phyloP scores from a whole-genome alignment of 2,888 invertebrate species.

The Bimastos eiseni region DNA sequence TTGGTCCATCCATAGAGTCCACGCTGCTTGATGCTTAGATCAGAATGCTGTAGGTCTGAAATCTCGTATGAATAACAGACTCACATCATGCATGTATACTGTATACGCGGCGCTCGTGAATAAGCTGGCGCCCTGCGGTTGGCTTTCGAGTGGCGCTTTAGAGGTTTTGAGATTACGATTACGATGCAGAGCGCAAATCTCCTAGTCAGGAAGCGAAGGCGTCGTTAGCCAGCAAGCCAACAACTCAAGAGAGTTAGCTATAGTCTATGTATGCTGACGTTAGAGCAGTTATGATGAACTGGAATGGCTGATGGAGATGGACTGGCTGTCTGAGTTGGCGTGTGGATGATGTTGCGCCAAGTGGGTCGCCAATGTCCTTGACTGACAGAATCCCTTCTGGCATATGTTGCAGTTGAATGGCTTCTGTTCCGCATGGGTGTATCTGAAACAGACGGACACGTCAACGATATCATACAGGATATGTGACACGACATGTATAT shows the following conservation, averaged over 20 bases:
- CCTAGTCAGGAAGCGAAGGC: too few species aligned
- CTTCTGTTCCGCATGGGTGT: slow-evolving; percentile 36
- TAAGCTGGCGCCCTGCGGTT: background rate
- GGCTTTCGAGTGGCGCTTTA: background rate
- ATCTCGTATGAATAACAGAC: too few species aligned
- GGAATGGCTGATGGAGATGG: background rate
- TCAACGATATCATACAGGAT: too few species aligned
- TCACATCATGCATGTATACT: too few species aligned
- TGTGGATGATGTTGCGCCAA: slow-evolving; percentile 19
- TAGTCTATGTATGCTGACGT: background rate
- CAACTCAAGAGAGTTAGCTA: too few species aligned
- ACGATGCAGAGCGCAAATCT: background rate
- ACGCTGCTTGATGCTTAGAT: too few species aligned
- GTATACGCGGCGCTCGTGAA: background rate
- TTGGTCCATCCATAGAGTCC: too few species aligned
- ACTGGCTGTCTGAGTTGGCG: background rate
- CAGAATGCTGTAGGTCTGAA: too few species aligned
- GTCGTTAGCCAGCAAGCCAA: too few species aligned
- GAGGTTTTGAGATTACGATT: background rate
- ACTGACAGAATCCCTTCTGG: slow-evolving; percentile 36
- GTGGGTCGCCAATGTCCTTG: slow-evolving; percentile 33
- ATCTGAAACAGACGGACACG: slow-evolving; percentile 26
- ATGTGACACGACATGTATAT: background rate
- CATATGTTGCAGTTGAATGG: slow-evolving; percentile 35
- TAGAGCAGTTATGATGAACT: background rate